Evolutionary conservation across 2,888 invertebrate species (phyloP).

Genomic region (Thymelicus lineola): DNA sequence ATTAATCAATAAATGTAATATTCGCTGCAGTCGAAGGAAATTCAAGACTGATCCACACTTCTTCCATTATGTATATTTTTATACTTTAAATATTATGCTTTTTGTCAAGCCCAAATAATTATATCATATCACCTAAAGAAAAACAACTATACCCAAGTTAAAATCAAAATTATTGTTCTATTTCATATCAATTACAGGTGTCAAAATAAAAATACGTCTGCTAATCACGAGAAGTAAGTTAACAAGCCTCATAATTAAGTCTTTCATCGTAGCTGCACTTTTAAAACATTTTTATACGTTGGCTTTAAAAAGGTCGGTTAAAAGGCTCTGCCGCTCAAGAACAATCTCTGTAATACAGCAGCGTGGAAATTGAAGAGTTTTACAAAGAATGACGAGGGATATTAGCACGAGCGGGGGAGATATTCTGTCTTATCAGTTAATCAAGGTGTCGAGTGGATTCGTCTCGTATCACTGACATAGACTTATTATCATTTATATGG

Average conservation of each 20-base stretch:
- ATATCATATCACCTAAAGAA: too few relatives aligned
- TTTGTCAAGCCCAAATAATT: too few relatives aligned
- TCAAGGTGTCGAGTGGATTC: not conserved
- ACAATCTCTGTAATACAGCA: not conserved
- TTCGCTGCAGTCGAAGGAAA: too few relatives aligned
- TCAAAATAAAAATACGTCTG: not conserved
- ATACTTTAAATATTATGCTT: too few relatives aligned
- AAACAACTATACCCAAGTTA: too few relatives aligned
- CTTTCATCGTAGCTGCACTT: not conserved
- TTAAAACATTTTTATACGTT: conserved; percentile 1
- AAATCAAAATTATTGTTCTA: too few relatives aligned
- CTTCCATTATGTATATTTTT: too few relatives aligned
- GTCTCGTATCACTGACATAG: not conserved
- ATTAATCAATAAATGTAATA: too few relatives aligned
- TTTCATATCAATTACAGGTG: not conserved
- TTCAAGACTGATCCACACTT: too few relatives aligned
- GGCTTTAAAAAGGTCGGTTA: not conserved
- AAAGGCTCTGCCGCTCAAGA: not conserved
- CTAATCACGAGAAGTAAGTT: not conserved
- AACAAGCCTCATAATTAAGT: not conserved
- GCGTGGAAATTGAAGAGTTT: conserved; percentile 8
- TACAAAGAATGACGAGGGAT: conserved; percentile 3
- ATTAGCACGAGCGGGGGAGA: not conserved
- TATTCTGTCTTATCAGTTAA: conserved; percentile 1
- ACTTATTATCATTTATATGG: not conserved